Conservation (phyloP, 2,888 invertebrate species). For the Nemotelus pantherinus region DNA sequence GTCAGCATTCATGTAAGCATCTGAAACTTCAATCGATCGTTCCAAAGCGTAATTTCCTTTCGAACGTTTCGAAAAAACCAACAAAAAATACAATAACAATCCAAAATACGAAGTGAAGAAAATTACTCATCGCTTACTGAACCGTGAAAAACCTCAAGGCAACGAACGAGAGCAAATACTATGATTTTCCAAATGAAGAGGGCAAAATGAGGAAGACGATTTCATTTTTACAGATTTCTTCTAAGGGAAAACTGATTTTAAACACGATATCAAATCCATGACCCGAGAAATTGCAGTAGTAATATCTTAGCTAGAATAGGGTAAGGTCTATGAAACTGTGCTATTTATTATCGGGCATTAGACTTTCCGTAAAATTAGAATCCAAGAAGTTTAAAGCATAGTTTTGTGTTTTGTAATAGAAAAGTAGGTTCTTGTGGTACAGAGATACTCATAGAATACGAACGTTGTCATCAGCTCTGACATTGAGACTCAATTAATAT, state of each 20-base stretch:
- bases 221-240: conserved; percentile 18
- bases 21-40: conserved; percentile 5
- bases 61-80: neutral
- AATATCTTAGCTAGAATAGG: conserved; percentile 30
- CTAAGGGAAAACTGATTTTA: conserved; percentile 16
- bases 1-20: conserved; percentile 10
- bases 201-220: conserved; percentile 6
- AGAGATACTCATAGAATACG: too few species aligned
- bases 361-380: neutral
- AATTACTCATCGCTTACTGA: conserved; percentile 31
- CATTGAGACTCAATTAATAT: too few species aligned
- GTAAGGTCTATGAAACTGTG: conserved; percentile 19
- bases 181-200: neutral
- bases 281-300: conserved; percentile 38
- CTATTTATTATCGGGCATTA: conserved; percentile 5
- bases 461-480: too few species aligned
- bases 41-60: conserved; percentile 20
- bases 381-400: neutral
- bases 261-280: conserved; percentile 30
- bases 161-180: too few species aligned
- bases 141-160: conserved; percentile 17
- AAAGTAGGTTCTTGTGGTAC: too few species aligned
- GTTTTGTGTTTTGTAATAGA: neutral
- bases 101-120: conserved; percentile 13
- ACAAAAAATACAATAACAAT: conserved; percentile 9